Evolutionary conservation across 2,888 invertebrate species (phyloP), one percentile per base, ranked within the genome.

Genomic region (Drosophila prostipennis): DNA sequence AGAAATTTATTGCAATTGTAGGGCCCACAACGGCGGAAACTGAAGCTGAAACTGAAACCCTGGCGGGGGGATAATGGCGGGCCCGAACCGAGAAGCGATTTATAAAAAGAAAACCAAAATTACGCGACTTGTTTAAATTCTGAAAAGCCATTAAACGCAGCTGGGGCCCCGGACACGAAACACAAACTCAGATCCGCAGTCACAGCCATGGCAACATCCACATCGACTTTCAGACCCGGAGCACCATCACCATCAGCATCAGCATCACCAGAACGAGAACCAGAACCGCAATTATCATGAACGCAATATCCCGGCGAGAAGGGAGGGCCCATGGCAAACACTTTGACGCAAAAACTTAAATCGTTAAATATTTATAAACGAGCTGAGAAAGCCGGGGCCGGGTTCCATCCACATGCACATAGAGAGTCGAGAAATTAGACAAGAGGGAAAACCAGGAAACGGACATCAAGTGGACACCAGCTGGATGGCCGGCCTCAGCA

Each of bases 121-220:
- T 79, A 80, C 77, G 72, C 87, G 71, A 85, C 82, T 82, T 78
- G 86, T 85, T 82, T 78, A 87, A 85, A 82, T 82, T 87, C 87
- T 79, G 82, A 74, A 87, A 87, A 87, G 76, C 87, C 85, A 82
- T 82, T 82, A 82, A 82, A 85, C 82, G 79, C 82, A 82, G 82
- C 82, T 82, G 87, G 85, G 79, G 79, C 67, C 72, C 48, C 64
- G 51, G 40, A 39, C 40, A 53, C 52, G 58, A 53, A 48, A 53
- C 65, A 52, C 49, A 45, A 23, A 53, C 37, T 13, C 26, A 34
- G 29, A 63, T 13, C 39, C 51, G 19, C 39, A 26, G 34, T 19
- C 19, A 16, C 19, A 43, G 19, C 3, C 42, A 42, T 10, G 2
- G 19, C 42, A 34, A 58, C 16, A 43, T 14, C 32, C 32, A 53